Base-by-base conservation (phyloP, 2,113 vertebrate species). In the Tauraco erythrolophus region DNA sequence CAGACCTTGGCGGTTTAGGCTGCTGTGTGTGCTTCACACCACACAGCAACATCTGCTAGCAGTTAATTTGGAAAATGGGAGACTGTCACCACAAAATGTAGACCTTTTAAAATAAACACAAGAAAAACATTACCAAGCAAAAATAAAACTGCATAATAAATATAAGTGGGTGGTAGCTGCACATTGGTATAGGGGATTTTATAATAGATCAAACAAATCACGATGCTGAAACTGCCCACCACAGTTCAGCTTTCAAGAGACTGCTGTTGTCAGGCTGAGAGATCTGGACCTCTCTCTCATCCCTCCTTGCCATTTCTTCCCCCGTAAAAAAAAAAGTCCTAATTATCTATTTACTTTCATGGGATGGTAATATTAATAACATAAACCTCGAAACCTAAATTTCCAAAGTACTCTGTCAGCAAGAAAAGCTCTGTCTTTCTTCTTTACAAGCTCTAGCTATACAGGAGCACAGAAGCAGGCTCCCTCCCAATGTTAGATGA, bases 51-150 rank as follows among this genome's bases (percentile, higher is more conserved):
- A 98, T 98, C 98, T 98, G 98, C 84, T 98, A 98, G 97, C 96
- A 98, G 94, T 98, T 98, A 98, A 98, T 98, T 98, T 97, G 95
- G 89, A 97, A 97, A 98, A 98, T 98, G 92, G 97, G 94, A 98
- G 98, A 98, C 79, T 89, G 97, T 97, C 98, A 97, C 97, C 96
- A 88, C 97, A 97, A 97, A 97, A 98, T 91, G 95, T 89, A 98
- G 95, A 91, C 91, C 93, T 97, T 97, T 98, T 94, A 97, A 98
- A 98, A 97, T 96, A 98, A 98, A 98, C 89, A 97, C 83, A 53
- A 94, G 96, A 96, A 98, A 97, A 98, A 95, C 98, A 97, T 78
- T 96, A 95, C 91, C 95, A 72, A 89, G 97, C 92, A 96, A 97
- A 98, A 97, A 93, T 76, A 72, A 96, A 96, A 96, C 90, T 94